Base-by-base conservation (phyloP, 2,797 vertebrate species). In the Acrocephalus scirpaceus region DNA sequence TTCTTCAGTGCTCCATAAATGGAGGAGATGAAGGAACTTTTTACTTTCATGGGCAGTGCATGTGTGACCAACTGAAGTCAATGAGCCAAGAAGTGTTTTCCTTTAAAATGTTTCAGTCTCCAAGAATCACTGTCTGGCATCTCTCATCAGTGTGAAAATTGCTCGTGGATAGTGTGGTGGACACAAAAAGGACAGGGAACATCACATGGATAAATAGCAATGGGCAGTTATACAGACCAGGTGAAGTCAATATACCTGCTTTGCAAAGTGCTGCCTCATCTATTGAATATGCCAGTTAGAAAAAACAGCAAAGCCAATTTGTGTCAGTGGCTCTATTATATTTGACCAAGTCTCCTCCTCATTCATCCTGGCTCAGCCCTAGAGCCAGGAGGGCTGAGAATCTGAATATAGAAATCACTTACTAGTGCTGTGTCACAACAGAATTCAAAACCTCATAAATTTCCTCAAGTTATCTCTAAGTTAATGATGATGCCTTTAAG, bases 401-500 rank as follows among this genome's bases (percentile, higher is more conserved):
- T 73, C 64, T 82, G 54, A 91, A 64, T 64, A 88, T 13, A 76
- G 81, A 91, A 96, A 96, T 94, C 74, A 58, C 66, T 90, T 75
- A 70, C 21, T 74, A 66, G 69, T 87, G 71, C 50, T 93, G 87
- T 86, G 38, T 85, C 58, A 96, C 70, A 76, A 56, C 73, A 90
- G 74, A 96, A 94, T 58, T 79, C 51, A 93, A 96, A 95, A 73
- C 16, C 53, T 89, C 76, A 83, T 88, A 87, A 67, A 95, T 97
- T 91, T 81, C 53, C 67, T 88, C 79, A 95, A 73, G 87, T 90
- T 95, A 92, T 90, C 78, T 94, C 90, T 81, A 74, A 96, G 92
- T 88, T 95, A 97, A 97, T 91, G 83, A 94, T 86, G 92, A 80
- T 67, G 88, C 44, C 88, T 96, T 88, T 93, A 93, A 96, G 89